These are phyloP conservation scores for Sciurus carolinensis DNA, from an alignment of 2,797 vertebrate genomes.

Conservation along the genomic window DNA sequence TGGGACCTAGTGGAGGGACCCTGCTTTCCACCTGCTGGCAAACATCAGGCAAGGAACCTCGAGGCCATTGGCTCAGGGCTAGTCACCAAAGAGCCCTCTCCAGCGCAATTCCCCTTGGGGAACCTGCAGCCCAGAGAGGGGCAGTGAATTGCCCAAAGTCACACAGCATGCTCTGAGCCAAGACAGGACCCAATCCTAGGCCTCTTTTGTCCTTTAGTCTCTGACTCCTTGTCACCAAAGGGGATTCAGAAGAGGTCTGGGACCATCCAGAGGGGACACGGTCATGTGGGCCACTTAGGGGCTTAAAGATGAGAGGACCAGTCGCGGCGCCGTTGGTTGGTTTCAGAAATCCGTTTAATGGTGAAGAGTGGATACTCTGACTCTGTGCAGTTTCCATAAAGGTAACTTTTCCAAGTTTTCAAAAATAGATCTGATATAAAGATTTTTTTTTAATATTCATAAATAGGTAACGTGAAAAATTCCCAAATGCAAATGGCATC, in stretches of 20 bases:
- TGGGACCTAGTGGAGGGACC: too few relatives aligned
- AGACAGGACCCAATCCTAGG: too few relatives aligned
- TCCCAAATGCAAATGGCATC: slow-evolving; percentile 54
- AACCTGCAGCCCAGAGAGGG: neutral
- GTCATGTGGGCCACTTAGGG: neutral
- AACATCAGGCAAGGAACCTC: too few relatives aligned
- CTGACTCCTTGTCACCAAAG: neutral
- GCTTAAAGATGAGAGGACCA: neutral
- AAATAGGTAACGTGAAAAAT: slow-evolving; percentile 74
- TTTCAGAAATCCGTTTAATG: slow-evolving; percentile 77
- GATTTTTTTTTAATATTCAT: slow-evolving; percentile 69
- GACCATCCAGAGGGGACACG: neutral
- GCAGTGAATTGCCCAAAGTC: neutral
- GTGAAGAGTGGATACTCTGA: slow-evolving; percentile 69
- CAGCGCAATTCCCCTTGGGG: neutral
- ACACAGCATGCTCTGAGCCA: neutral
- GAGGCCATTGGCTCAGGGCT: too few relatives aligned
- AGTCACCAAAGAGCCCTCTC: neutral
- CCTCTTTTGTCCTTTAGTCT: neutral
- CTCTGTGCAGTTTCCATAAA: slow-evolving; percentile 73
- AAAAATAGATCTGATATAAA: slow-evolving; percentile 83
- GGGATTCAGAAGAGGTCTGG: neutral
- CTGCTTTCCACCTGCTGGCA: too few relatives aligned
- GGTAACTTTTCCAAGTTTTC: slow-evolving; percentile 73
- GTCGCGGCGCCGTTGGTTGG: neutral